These are phyloP conservation scores for Mycetomoellerius zeteki DNA, from an alignment of 1,140 invertebrate genomes.

Conservation along the genomic window DNA sequence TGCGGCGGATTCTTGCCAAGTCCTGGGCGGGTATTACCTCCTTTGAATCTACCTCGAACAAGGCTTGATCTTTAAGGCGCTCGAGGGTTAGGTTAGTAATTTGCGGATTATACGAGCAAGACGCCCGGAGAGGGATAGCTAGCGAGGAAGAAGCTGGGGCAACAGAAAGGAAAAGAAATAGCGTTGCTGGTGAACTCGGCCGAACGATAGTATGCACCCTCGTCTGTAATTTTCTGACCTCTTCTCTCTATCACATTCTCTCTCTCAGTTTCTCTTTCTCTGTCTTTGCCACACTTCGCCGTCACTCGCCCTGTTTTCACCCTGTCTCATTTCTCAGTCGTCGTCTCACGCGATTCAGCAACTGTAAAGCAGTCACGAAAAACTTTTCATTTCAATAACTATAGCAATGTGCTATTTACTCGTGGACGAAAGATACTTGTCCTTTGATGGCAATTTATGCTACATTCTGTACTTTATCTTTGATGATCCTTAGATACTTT, in stretches of 20 bases:
- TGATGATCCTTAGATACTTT: constrained; percentile 40
- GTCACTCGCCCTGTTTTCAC: background rate
- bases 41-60: constrained; percentile 81
- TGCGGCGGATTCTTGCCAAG: constrained; percentile 71
- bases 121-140: constrained; percentile 36
- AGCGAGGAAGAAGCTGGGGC: constrained; percentile 15
- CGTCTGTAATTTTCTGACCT: constrained; percentile 81
- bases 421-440: constrained; percentile 48
- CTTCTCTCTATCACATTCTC: constrained; percentile 50
- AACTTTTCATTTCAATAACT: constrained; percentile 79
- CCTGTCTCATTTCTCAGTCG: constrained; percentile 22
- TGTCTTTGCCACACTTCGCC: background rate
- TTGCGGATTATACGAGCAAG: constrained; percentile 83
- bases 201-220: constrained; percentile 75
- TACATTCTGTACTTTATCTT: constrained; percentile 62
- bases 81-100: constrained; percentile 82
- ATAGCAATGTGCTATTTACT: constrained; percentile 78
- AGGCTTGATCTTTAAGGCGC: constrained; percentile 80
- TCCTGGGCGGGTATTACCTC: constrained; percentile 77
- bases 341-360: constrained; percentile 53
- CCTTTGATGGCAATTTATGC: constrained; percentile 77
- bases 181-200: constrained; percentile 70
- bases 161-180: constrained; percentile 38
- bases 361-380: constrained; percentile 21
- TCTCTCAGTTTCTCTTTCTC: background rate